These are phyloP conservation scores for Diadromus collaris DNA, from an alignment of 2,888 invertebrate genomes.

Conservation along the genomic window DNA sequence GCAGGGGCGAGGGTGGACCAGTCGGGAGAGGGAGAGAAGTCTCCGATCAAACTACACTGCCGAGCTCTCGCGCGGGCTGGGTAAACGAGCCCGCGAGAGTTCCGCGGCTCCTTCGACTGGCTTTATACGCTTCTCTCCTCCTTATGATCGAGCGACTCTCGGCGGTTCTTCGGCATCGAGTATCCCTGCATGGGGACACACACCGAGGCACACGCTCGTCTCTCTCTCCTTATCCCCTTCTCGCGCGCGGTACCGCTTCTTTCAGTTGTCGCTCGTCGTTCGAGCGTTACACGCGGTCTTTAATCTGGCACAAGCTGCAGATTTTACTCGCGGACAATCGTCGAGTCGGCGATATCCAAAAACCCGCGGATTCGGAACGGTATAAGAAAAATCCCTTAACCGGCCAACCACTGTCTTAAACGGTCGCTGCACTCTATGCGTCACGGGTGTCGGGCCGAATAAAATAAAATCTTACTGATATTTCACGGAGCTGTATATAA, in stretches of 20 bases:
- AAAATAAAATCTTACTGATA: not conserved
- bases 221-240: slow-evolving; percentile 70
- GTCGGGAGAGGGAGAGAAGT: slow-evolving; percentile 25
- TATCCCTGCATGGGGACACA: slow-evolving; percentile 44
- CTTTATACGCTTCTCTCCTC: slow-evolving; percentile 39
- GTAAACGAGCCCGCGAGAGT: slow-evolving; percentile 45
- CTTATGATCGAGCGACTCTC: slow-evolving; percentile 55
- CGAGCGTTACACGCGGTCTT: slow-evolving; percentile 69
- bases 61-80: slow-evolving; percentile 5
- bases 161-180: slow-evolving; percentile 16
- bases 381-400: not conserved
- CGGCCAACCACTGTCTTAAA: not conserved
- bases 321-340: not conserved
- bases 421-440: not conserved
- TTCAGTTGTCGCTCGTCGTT: slow-evolving; percentile 77
- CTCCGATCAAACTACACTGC: not conserved
- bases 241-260: slow-evolving; percentile 66
- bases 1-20: slow-evolving; percentile 12
- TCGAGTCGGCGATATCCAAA: not conserved
- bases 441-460: not conserved
- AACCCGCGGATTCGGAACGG: not conserved
- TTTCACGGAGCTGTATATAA: not conserved
- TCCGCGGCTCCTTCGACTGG: slow-evolving; percentile 2
- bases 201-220: slow-evolving; percentile 11
- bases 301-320: slow-evolving; percentile 4